Evolutionary conservation across 2,797 vertebrate species (phyloP).

Genomic region (Gastrophryne carolinensis): DNA sequence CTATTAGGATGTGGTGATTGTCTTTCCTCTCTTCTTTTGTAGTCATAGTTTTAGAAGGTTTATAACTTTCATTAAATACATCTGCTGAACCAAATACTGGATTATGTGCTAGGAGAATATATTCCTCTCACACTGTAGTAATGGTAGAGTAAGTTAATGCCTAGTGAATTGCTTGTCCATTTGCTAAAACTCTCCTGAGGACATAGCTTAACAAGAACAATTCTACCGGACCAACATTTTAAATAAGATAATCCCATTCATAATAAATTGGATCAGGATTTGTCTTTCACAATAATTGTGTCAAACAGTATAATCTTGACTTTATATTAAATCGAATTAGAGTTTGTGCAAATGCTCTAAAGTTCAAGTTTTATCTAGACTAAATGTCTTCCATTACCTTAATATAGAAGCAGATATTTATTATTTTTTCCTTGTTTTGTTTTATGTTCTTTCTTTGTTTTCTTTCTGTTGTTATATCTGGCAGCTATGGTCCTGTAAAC

Average conservation of each 20-base stretch:
- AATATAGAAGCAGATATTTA: too few relatives aligned
- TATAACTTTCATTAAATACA: slow-evolving; percentile 5
- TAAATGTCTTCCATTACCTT: too few relatives aligned
- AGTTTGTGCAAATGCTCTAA: neutral
- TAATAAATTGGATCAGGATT: neutral
- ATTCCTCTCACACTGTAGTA: slow-evolving; percentile 2
- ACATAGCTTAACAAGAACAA: neutral
- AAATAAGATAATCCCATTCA: neutral
- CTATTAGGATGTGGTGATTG: neutral
- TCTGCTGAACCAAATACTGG: slow-evolving; percentile 3
- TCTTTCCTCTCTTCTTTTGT: neutral
- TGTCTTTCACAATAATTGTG: neutral
- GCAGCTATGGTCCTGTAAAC: too few relatives aligned
- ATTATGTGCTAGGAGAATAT: neutral
- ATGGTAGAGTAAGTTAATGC: slow-evolving; percentile 4
- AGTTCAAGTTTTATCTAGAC: neutral
- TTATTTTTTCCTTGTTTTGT: too few relatives aligned
- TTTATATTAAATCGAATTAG: too few relatives aligned
- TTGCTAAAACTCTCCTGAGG: neutral
- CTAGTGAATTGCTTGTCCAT: slow-evolving; percentile 7
- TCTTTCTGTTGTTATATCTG: too few relatives aligned
- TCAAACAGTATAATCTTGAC: neutral
- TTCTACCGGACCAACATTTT: neutral
- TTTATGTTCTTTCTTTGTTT: too few relatives aligned
- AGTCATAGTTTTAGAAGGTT: slow-evolving; percentile 6